These are phyloP conservation scores for Heliconius melpomene DNA, from an alignment of 1,140 invertebrate genomes.

Conservation along the genomic window DNA sequence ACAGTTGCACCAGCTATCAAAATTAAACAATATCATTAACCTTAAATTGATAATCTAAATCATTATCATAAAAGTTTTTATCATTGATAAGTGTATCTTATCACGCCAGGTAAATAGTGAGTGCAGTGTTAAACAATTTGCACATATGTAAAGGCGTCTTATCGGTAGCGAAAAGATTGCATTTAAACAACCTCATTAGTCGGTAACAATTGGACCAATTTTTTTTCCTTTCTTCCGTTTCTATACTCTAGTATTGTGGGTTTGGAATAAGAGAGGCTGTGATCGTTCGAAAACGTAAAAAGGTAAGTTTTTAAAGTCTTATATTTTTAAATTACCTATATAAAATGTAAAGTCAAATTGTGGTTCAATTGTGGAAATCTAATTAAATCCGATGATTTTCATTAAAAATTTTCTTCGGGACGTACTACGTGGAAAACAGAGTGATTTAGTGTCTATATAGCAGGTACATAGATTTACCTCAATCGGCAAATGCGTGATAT, in stretches of 20 bases:
- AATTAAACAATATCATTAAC: constrained; percentile 49
- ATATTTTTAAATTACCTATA: not conserved
- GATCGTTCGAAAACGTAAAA: not conserved
- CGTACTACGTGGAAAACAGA: not conserved
- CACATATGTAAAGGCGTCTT: constrained; percentile 43
- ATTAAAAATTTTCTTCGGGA: no score
- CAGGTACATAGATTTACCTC: not conserved
- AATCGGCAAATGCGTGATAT: not conserved
- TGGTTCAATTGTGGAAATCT: not conserved
- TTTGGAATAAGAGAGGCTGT: not conserved
- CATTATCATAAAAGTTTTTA: constrained; percentile 50
- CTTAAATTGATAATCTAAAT: constrained; percentile 52
- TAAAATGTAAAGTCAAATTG: not conserved
- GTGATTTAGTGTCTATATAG: not conserved
- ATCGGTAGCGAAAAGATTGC: constrained; percentile 42
- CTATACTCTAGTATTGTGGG: not conserved
- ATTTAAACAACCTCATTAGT: constrained; percentile 42
- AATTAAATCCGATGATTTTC: no score
- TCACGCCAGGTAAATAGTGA: constrained; percentile 48
- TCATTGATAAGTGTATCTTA: constrained; percentile 33
- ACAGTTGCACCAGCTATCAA: constrained; percentile 25
- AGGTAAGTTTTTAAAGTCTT: not conserved
- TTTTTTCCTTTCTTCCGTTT: not conserved
- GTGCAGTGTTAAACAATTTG: constrained; percentile 50
- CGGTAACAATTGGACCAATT: constrained; percentile 12